Base-by-base conservation (phyloP, 2,888 invertebrate species). In the Rapana venosa region DNA sequence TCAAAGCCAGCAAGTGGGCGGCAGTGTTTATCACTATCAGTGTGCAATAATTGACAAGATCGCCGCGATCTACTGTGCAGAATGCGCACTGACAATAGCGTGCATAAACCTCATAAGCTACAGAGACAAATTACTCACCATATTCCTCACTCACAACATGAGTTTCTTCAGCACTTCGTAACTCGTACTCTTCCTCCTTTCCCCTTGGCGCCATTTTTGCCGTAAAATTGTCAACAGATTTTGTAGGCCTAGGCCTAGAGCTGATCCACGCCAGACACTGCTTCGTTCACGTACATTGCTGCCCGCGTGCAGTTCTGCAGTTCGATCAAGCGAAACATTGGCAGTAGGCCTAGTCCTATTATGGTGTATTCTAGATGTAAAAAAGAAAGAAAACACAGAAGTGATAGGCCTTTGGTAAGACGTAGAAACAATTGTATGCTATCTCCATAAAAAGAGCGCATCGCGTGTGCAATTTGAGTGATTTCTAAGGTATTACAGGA, bases 151-250 rank as follows among this genome's bases (percentile, higher is more conserved):
- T 66, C 4, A 70, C 70, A 70, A 30, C 70, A 26, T 87, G 87
- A 36, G 30, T 87, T 36, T 87, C 87, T 17, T 87, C 87, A 11
- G 87, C 87, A 22, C n/a, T 66, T 35, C 35, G 35, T 22, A 36
- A n/a, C 32, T 32, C 70, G 32, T 66, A 66, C 17, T n/a, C 87
- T 87, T 87, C 87, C 35, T 87, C 87, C 47, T 56, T 87, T 66
- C 58, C 30, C 11, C 87, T 26, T 35, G 87, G 70, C 87, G 87
- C 87, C 87, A 87, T 87, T n/a, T 35, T 85, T 6, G 5, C 17
- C 61, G 61, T 61, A 61, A 70, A 70, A 11, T 5, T 5, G 22
- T 17, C 70, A 5, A 70, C 11, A 22, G 15, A 26, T 17, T 22
- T 70, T 22, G 22, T 22, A 13, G 22, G 5, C 70, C 58, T 58